Base-by-base conservation (phyloP, 2,797 vertebrate species). In the Falco columbarius region DNA sequence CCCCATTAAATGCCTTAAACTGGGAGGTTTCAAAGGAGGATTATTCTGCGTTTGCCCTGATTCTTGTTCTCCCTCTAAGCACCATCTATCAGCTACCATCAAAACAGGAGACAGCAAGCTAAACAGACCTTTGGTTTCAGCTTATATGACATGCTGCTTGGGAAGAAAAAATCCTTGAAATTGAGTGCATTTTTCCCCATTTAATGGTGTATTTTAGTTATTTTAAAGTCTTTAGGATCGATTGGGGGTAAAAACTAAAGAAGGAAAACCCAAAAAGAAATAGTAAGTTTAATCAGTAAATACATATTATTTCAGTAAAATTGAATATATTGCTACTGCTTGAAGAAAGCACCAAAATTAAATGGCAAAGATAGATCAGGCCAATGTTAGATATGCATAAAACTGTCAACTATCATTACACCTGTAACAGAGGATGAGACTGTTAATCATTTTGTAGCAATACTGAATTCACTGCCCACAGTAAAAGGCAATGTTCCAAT, bases 1-100 rank as follows among this genome's bases (percentile, higher is more conserved):
- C 71, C 59, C 67, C 85, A 38, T 80, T 96, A 91, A 96, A 87
- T 76, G 81, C 55, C 75, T 75, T 87, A 82, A 91, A 76, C 71
- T 58, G 51, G 11, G n/a, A 75, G 36, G 32, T 90, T 94, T 80
- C 63, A 80, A 93, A 82, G 63, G 42, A 83, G 11, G 16, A 52
- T n/a, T 88, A 20, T 55, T 91, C 71, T 88, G 51, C 0, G 0
- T 16, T 68, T 96, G 63, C 55, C 59, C 30, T 74, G 56, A 51
- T 55, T 70, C 85, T 70, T 52, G 2, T 29, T 74, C 68, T 88
- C 21, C 55, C 90, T 83, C 65, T 46, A 65, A 92, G 80, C 68
- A 86, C 51, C 36, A 24, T 66, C 38, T 54, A 32, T 47, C 61
- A 55, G 38, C 36, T 51, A 47, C 13, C 24, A 63, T 36, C 44